These are phyloP conservation scores for Philereme vetulata DNA, from an alignment of 2,888 invertebrate species.

Conservation along the genomic window DNA sequence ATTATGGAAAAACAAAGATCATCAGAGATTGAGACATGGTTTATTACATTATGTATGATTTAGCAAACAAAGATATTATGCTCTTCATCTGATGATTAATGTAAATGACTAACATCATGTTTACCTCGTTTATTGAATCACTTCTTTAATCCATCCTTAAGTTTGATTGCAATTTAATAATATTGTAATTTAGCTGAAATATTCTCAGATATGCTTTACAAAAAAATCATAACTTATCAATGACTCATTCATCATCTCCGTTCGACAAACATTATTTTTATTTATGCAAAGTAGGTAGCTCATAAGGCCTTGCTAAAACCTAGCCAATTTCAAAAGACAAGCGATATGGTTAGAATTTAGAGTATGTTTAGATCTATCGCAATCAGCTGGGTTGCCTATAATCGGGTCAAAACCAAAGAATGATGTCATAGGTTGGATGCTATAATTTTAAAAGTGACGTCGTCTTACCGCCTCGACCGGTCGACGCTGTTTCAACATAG, in stretches of 20 bases:
- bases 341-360: background rate
- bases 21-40: too few species aligned
- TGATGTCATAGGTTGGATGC: constrained; percentile 72
- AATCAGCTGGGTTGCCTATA: constrained; percentile 54
- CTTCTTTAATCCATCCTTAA: too few species aligned
- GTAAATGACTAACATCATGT: too few species aligned
- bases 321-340: constrained; percentile 46
- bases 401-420: constrained; percentile 61
- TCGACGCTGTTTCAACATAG: constrained; percentile 56
- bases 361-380: constrained; percentile 48
- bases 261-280: constrained; percentile 2
- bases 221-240: background rate
- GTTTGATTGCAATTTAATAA: too few species aligned
- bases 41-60: too few species aligned
- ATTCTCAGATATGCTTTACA: too few species aligned
- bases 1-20: too few species aligned
- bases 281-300: constrained; percentile 20
- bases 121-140: too few species aligned
- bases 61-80: too few species aligned
- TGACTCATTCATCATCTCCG: background rate
- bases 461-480: constrained; percentile 16
- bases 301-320: constrained; percentile 19
- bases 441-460: constrained; percentile 80
- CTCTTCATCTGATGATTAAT: too few species aligned
- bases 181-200: too few species aligned